Evolutionary conservation across 2,113 vertebrate species (phyloP), one percentile per base, ranked within the genome.

Genomic region (Xiphophorus maculatus): DNA sequence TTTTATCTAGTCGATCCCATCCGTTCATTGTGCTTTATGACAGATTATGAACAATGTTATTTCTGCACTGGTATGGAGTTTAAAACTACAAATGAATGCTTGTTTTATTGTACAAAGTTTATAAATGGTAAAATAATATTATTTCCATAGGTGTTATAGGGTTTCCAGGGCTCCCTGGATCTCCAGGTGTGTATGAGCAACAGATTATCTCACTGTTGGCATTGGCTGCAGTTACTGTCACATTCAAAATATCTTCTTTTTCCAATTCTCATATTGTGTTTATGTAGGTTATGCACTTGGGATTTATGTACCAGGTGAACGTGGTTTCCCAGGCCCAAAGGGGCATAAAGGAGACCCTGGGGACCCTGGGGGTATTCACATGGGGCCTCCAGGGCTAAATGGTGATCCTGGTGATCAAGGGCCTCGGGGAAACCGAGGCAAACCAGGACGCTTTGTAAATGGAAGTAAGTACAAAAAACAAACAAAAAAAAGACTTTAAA

Each of bases 271-370:
- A 68, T 25, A 40, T 67, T 61, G 29, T 28, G 32, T 44, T 48
- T 51, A 27, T 27, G 74, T 71, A 91, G 86, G 84, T 2, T 14
- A n/a, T 58, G 29, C 22, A 28, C 61, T 63, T 66, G 80, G 72
- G 66, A 63, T 11, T 81, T 14, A 62, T 65, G 3, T 54, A 19
- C 29, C 87, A 37, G 95, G 96, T 42, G 89, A 87, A 68, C 88
- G 63, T 76, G 97, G 96, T n/a, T 88, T 84, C 9, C 92, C 84
- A 80, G 97, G 97, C 17, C 88, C 93, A 87, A 92, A 91, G 73
- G 97, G 97, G 33, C 92, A 92, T 60, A 97, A 96, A 80, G 97
- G 97, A 66, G 95, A 96, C 71, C 84, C 90, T 79, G 96, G 97
- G n/a, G 93, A 93, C 28, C 93, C 95, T 33, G 95, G 95, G 14